Base-by-base conservation (phyloP, 2,888 invertebrate species). In the Papilio protenor region DNA sequence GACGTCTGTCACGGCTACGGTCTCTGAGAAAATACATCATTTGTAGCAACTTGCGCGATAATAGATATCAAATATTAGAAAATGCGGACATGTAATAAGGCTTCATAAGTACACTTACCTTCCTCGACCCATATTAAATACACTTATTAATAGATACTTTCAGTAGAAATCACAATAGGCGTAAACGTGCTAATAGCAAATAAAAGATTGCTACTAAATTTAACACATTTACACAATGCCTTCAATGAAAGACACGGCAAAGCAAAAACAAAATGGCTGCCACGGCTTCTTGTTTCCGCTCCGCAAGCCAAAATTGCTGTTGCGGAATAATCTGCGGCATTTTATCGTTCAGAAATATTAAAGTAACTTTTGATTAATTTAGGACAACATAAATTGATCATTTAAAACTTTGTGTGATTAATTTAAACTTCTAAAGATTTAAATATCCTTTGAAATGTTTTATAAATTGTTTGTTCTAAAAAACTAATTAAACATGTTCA, bases 1-100 rank as follows among this genome's bases (percentile, higher is more conserved):
- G 93, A 82, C 94, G 93, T 79, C 94, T 87, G 82, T 94, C 94
- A 75, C 94, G 92, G 85, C 94, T 94, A 76, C 94, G 93, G 85
- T 94, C 94, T 84, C 94, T 94, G 81, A 71, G 52, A 4, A 49
- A 82, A 59, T 77, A 73, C 0, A 27, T 75, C 77, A 18, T 77
- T 71, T 72, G 33, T 64, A 23, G 69, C 77, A 78, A 21, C 64
- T 61, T 40, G 8, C 47, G 27, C 27, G 23, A 73, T 16, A 80
- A 78, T 70, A 75, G 14, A 76, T 72, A 76, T 75, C 1, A 70
- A 33, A 77, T 33, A 78, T 14, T 18, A 23, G n/a, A 66, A 21
- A 69, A 69, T 45, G 66, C 66, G 21, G 45, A 69, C 45, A 45
- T 66, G 18, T 61, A 40, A 49, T 52, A 33, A 16, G 55, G 79